Conservation (phyloP, 2,888 invertebrate genomes). For the Plusia festucae region DNA sequence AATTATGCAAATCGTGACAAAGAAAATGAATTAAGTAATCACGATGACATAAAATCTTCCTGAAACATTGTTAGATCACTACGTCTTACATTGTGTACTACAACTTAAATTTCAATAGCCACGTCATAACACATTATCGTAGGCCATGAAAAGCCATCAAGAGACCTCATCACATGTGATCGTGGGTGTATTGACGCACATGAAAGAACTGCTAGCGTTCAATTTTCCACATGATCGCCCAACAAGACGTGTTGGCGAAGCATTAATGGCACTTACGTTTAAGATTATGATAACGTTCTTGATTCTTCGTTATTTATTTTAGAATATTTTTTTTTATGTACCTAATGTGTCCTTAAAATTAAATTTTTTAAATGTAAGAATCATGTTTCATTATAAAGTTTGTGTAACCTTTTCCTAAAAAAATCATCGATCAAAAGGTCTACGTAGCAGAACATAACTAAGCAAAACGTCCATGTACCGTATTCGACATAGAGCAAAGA, state of each 20-base stretch:
- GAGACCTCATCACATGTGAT: constrained; percentile 23
- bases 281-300: constrained; percentile 13
- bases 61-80: no score
- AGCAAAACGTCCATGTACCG: no score
- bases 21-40: no score
- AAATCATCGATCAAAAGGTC: no score
- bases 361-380: not conserved
- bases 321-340: not conserved
- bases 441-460: no score
- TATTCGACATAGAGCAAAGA: no score
- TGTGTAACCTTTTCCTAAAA: no score
- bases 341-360: no score
- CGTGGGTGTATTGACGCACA: constrained; percentile 51
- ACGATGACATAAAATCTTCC: no score
- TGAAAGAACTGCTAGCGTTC: constrained; percentile 41
- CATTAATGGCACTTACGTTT: constrained; percentile 24
- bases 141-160: constrained; percentile 32
- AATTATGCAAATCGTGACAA: no score
- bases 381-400: no score
- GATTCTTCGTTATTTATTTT: not conserved
- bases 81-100: no score
- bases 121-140: constrained; percentile 35
- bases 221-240: constrained; percentile 58
- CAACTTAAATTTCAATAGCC: constrained; percentile 9
- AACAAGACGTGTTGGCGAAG: constrained; percentile 43